Evolutionary conservation across 2,797 vertebrate species (phyloP), one percentile per base, ranked within the genome.

Genomic region (Eospalax fontanierii): DNA sequence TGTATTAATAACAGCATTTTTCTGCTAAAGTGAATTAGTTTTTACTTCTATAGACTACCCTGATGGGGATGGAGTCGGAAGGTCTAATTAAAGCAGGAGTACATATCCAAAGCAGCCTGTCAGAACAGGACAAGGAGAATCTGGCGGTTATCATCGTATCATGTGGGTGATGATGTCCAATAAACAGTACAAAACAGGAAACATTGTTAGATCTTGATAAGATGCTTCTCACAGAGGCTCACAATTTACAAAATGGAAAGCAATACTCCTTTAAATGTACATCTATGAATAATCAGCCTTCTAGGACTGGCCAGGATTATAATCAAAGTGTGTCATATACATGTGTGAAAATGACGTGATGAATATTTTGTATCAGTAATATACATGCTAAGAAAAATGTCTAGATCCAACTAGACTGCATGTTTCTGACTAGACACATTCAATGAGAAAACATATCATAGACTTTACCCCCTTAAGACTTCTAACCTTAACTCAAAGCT

Each of bases 21-120:
- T 91, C 46, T 57, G 16, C 84, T 93, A 84, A 40, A 87, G 88
- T 83, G 43, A 43, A 65, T 28, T 57, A 70, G 46, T 38, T 30
- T 46, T 22, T 35, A 40, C 76, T 66, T 85, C 71, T 35, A 33
- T 93, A 89, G 85, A 63, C 76, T 50, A 75, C 43, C 24, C 57
- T 91, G 70, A 68, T 74, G 33, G 50, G 14, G 57, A 54, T 33
- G 81, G 83, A 68, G 54, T 80, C 80, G 84, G 26, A 89, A 30
- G 43, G 85, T 8, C 50, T 85, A 87, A 93, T 91, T 65, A 93
- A 89, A 91, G 89, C 33, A 84, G 40, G 11, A 63, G 78, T 65
- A 88, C 68, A 89, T 76, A 90, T 75, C 79, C 82, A 90, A 85
- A 88, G n/a, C 43, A 63, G 15, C 30, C 46, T 33, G 9, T 65